Base-by-base conservation (phyloP, 2,888 invertebrate genomes). In the Lasioglossum malachurum region DNA sequence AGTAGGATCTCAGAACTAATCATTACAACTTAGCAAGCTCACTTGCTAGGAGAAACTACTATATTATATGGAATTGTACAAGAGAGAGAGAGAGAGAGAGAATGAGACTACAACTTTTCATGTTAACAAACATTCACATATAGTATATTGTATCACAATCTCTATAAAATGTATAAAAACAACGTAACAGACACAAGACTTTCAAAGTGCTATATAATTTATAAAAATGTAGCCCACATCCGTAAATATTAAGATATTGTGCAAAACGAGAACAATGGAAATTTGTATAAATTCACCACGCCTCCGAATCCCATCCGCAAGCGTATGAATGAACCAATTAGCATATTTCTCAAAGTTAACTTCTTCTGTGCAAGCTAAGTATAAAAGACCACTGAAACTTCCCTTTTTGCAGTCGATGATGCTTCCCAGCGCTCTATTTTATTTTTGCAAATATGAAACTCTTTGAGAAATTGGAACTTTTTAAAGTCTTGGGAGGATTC, bases 391-490 rank as follows among this genome's bases (percentile, higher is more conserved):
- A 23, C n/a, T n/a, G 57, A 57, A 57, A 57, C n/a, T 57, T n/a
- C 57, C 23, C 57, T 12, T 57, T 35, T n/a, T 57, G 57, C 23
- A 57, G 23, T 53, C 23, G 57, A 57, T 57, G 57, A 57, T 57
- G 57, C 57, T n/a, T n/a, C 0, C 57, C 57, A n/a, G 57, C 10
- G 57, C n/a, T 57, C n/a, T 57, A 57, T n/a, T 57, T 57, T 57
- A 57, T n/a, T 57, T 57, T 57, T 57, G 57, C 31, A 74, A n/a
- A 44, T 74, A 16, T 60, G 19, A 7, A 57, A 60, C 44, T 69
- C 44, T 71, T 81, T 57, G 57, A n/a, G n/a, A 57, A 57, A 57
- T 57, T 57, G n/a, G n/a, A 57, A 57, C 57, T 57, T 57, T 57
- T 57, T n/a, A 57, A 57, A 57, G n/a, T n/a, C 57, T n/a, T 57